phyloP scores from a whole-genome alignment of 2,113 vertebrate genomes.

The Anhinga anhinga region DNA sequence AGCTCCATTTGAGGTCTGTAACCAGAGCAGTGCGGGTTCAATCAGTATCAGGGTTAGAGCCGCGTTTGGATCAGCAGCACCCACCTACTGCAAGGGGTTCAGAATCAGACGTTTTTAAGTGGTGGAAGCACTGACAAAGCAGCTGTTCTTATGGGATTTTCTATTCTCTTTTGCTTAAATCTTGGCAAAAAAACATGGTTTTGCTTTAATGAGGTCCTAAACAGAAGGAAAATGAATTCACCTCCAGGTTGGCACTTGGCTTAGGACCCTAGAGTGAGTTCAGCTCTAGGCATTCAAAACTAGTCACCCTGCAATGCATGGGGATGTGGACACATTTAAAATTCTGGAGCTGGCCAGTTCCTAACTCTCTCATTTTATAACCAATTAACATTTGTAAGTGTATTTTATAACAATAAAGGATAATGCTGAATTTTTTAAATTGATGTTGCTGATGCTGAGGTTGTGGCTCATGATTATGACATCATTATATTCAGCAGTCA shows the following conservation, averaged over 20 bases:
- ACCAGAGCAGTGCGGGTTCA: background rate
- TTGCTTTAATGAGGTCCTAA: background rate
- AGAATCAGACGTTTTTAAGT: background rate
- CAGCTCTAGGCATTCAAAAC: background rate
- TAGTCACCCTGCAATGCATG: background rate
- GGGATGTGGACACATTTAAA: background rate
- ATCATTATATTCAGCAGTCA: background rate
- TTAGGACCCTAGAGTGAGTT: background rate
- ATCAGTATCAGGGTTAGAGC: background rate
- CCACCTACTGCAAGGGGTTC: rapidly evolving
- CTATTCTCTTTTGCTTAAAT: background rate
- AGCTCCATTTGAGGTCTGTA: background rate
- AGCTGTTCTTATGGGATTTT: background rate
- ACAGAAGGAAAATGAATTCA: background rate
- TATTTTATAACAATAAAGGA: background rate
- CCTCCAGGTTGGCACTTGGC: background rate
- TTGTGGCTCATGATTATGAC: background rate
- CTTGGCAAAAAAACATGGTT: background rate
- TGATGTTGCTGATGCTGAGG: background rate
- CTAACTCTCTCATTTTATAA: background rate
- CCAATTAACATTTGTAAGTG: background rate
- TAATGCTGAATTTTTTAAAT: background rate
- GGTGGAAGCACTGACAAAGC: background rate
- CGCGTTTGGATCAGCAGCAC: background rate
- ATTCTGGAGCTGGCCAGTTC: background rate